Percentiles rank a stretch among this genome's conserved stretches.
phyloP scores from a whole-genome alignment of 2,797 vertebrate species.

The Leptoclinus maculatus region DNA sequence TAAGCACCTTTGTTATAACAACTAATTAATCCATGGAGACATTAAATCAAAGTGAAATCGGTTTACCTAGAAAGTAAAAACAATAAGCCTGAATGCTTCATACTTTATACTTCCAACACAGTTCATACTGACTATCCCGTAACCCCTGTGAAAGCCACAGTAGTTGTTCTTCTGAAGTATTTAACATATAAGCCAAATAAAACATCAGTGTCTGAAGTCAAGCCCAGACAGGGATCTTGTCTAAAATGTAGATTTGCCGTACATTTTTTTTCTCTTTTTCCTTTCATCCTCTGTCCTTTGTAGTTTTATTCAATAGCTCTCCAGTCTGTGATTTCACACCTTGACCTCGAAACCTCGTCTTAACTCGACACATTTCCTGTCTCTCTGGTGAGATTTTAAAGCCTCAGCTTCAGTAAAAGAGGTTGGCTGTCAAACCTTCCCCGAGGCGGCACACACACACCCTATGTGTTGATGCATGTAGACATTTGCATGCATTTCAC shows the following conservation, averaged over 20 bases:
- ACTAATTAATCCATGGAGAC: background rate
- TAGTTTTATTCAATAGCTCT: conserved; percentile 1
- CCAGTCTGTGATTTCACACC: conserved; percentile 23
- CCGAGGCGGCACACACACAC: background rate
- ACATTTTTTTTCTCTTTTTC: background rate
- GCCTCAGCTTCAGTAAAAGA: conserved; percentile 6
- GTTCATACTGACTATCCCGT: background rate
- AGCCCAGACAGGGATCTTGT: background rate
- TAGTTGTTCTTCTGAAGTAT: background rate
- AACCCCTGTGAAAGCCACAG: background rate
- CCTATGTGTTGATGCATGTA: background rate
- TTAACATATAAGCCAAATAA: background rate
- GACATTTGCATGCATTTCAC: background rate
- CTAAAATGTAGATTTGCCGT: background rate
- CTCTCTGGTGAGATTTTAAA: conserved; percentile 14
- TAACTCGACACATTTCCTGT: conserved; percentile 17
- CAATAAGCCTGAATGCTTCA: background rate
- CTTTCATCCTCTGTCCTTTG: background rate
- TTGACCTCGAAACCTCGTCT: conserved; percentile 14
- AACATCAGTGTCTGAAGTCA: conserved; percentile 2
- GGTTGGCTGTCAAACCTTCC: background rate
- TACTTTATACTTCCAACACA: background rate
- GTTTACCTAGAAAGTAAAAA: background rate
- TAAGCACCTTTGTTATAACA: background rate
- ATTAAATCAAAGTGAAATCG: background rate